A percentile compares a stretch with the other conserved stretches of the same genome.
phyloP scores from a whole-genome alignment of 2,113 vertebrate genomes.

The Columbina picui region DNA sequence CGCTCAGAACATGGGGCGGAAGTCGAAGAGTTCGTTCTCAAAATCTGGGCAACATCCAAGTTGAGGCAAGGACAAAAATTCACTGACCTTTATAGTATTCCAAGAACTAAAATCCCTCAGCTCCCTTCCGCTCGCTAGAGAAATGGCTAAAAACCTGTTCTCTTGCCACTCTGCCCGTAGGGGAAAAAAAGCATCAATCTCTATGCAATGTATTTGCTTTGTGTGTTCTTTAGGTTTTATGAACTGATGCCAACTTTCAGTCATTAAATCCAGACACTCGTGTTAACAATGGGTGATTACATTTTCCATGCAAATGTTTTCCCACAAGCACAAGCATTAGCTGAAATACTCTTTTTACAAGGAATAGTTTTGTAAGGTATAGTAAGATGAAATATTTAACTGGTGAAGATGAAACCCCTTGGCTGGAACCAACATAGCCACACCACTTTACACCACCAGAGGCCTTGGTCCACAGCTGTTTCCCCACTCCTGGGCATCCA shows the following conservation, averaged over 20 bases:
- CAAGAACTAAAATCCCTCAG: neutral
- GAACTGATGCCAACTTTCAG: neutral
- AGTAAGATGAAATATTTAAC: neutral
- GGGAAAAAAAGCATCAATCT: neutral
- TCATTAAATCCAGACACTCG: conserved; percentile 33
- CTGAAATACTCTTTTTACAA: neutral
- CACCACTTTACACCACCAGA: neutral
- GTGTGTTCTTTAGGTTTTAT: neutral
- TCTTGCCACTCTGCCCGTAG: neutral
- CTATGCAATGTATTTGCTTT: neutral
- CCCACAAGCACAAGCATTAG: conserved; percentile 10
- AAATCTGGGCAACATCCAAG: neutral
- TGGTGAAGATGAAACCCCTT: neutral
- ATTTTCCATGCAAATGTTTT: conserved; percentile 22
- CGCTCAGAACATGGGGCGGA: rapidly evolving
- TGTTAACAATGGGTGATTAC: conserved; percentile 30
- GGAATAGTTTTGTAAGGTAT: neutral
- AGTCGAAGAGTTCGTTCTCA: neutral
- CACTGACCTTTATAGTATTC: neutral
- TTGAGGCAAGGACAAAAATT: neutral
- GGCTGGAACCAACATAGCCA: neutral
- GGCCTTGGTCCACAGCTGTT: neutral
- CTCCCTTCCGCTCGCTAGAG: neutral
- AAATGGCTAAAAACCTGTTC: conserved; percentile 19
- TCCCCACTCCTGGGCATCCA: neutral